Evolutionary conservation across 1,140 invertebrate genomes (phyloP).

Genomic region (Eufriesea mexicana): DNA sequence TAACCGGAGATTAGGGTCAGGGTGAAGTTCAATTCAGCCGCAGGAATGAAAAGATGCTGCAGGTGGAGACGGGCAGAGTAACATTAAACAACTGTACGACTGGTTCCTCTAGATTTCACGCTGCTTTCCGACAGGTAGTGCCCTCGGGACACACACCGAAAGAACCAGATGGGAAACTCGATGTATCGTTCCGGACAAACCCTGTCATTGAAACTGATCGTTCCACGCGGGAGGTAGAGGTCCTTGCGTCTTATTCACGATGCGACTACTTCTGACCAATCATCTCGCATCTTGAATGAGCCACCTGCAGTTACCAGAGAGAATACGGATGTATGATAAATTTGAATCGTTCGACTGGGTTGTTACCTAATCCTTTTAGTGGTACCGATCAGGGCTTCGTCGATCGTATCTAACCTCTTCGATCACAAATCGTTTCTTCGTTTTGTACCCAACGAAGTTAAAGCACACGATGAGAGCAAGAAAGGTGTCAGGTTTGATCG

Average conservation of each 20-base stretch:
- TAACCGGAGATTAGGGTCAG: slow-evolving; percentile 1
- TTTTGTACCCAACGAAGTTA: neutral
- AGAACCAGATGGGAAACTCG: slow-evolving; percentile 14
- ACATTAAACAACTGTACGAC: slow-evolving; percentile 51
- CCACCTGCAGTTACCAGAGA: slow-evolving; percentile 34
- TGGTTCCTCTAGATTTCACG: slow-evolving; percentile 59
- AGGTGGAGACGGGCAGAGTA: slow-evolving; percentile 34
- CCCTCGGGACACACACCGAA: slow-evolving; percentile 21
- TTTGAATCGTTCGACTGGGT: slow-evolving; percentile 15
- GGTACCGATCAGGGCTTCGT: neutral
- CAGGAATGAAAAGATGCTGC: slow-evolving; percentile 21
- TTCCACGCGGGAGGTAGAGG: slow-evolving; percentile 51
- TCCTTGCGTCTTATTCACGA: slow-evolving; percentile 55
- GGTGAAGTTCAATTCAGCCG: slow-evolving; percentile 36
- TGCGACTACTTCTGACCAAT: slow-evolving; percentile 41
- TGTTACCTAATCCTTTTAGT: slow-evolving; percentile 31
- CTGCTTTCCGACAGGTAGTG: slow-evolving; percentile 43
- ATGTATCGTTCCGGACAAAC: slow-evolving; percentile 19
- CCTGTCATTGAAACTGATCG: slow-evolving; percentile 58
- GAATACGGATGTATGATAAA: slow-evolving; percentile 30
- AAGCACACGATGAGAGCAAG: neutral
- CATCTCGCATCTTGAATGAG: slow-evolving; percentile 34
- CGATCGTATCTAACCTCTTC: neutral
- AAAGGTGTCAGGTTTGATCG: neutral
- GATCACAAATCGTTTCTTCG: neutral